Percentiles rank a stretch among this genome's conserved stretches.
Conservation (phyloP, 2,888 invertebrate species). For the Drosophila nigritarsus region DNA sequence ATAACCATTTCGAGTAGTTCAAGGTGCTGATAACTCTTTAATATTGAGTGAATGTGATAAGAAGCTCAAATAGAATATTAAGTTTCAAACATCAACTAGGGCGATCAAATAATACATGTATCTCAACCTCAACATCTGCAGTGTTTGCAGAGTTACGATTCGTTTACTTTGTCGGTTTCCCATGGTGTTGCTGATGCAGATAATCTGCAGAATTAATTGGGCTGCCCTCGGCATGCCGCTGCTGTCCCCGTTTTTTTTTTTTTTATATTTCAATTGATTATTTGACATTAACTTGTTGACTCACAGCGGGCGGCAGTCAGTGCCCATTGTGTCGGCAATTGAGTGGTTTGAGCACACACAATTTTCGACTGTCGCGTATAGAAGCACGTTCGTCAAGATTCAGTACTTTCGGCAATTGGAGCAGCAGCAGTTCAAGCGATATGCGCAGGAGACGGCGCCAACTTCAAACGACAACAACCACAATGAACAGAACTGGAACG, state of each 20-base stretch:
- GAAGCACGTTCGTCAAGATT: slow-evolving; percentile 70
- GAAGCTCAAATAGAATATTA: not conserved
- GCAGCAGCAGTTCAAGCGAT: slow-evolving; percentile 52
- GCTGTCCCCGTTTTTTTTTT: slow-evolving; percentile 57
- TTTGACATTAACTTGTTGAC: slow-evolving; percentile 72
- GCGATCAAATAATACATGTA: slow-evolving; percentile 6
- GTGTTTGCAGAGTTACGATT: slow-evolving; percentile 24
- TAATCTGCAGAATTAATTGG: slow-evolving; percentile 53
- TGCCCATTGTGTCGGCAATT: slow-evolving; percentile 69
- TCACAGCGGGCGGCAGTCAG: slow-evolving; percentile 55
- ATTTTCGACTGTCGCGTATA: slow-evolving; percentile 32
- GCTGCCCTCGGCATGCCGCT: slow-evolving; percentile 30
- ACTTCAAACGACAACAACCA: slow-evolving; percentile 28
- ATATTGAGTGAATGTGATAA: slow-evolving; percentile 18
- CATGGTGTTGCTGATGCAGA: slow-evolving; percentile 17
- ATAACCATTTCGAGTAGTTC: slow-evolving; percentile 14
- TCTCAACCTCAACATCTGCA: not conserved
- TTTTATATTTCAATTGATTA: slow-evolving; percentile 65
- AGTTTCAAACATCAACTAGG: slow-evolving; percentile 10
- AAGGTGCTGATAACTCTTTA: slow-evolving; percentile 25
- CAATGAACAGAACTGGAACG: not conserved
- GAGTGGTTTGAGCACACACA: slow-evolving; percentile 45
- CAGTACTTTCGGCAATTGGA: slow-evolving; percentile 81
- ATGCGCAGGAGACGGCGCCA: slow-evolving; percentile 57
- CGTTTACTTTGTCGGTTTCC: slow-evolving; percentile 12